A percentile compares a stretch with the other conserved stretches of the same genome.
These are phyloP conservation scores for Sebastes iracundus DNA, from an alignment of 2,797 vertebrate genomes.

Conservation along the genomic window DNA sequence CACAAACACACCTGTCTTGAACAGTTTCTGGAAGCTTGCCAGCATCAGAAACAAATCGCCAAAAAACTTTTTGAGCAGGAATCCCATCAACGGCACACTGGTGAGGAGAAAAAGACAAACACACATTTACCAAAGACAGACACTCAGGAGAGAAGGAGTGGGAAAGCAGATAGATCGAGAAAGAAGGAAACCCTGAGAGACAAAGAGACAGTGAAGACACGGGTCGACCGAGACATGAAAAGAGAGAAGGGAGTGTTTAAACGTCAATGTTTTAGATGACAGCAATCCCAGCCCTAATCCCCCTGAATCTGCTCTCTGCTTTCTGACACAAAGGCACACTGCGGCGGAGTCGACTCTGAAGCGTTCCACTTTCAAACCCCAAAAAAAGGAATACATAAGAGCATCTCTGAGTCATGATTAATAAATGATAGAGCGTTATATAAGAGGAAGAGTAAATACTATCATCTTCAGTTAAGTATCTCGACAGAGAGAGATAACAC, in stretches of 20 bases:
- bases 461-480: background rate
- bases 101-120: conserved; percentile 13
- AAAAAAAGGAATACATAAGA: conserved; percentile 28
- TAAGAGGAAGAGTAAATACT: conserved; percentile 18
- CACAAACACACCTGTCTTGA: background rate
- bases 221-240: background rate
- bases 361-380: background rate
- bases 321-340: conserved; percentile 17
- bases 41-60: background rate
- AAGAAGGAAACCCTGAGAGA: conserved; percentile 2
- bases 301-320: conserved; percentile 26
- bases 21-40: background rate
- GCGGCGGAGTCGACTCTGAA: conserved; percentile 8
- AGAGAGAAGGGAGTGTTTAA: conserved; percentile 23
- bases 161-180: background rate
- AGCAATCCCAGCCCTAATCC: conserved; percentile 37
- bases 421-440: conserved; percentile 17
- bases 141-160: background rate
- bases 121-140: background rate
- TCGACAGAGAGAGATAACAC: background rate
- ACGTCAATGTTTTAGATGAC: conserved; percentile 41
- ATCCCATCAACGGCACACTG: background rate
- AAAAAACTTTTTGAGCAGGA: background rate
- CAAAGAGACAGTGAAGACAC: background rate
- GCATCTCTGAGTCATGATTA: conserved; percentile 18